These are phyloP conservation scores for Elephas maximus DNA, from an alignment of 2,113 vertebrate species.

Conservation along the genomic window DNA sequence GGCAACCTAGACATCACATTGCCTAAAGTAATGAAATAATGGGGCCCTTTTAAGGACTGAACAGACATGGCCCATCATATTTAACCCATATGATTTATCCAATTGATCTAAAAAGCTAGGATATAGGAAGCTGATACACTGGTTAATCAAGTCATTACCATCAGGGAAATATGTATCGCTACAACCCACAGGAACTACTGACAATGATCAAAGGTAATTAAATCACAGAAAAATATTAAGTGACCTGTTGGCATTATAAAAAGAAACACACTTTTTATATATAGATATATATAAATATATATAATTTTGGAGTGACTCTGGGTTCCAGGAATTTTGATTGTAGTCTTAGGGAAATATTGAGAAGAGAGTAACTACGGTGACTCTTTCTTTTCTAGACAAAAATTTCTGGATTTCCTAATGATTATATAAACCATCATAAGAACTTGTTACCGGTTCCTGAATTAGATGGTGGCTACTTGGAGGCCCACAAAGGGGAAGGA, in stretches of 20 bases:
- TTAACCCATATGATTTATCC: background rate
- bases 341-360: background rate
- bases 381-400: background rate
- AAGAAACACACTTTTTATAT: background rate
- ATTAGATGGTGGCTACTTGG: background rate
- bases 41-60: background rate
- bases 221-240: background rate
- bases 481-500: background rate
- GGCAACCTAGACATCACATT: background rate
- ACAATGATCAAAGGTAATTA: background rate
- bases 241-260: background rate
- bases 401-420: background rate
- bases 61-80: background rate
- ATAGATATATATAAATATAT: background rate
- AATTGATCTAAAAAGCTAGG: slow-evolving; percentile 5
- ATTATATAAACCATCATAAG: background rate
- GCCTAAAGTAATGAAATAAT: slow-evolving; percentile 37
- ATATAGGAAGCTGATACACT: background rate
- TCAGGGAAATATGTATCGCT: slow-evolving; percentile 28
- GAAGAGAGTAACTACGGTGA: background rate
- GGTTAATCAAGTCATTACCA: background rate
- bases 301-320: background rate
- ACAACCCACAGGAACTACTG: background rate
- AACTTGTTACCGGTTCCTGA: background rate
- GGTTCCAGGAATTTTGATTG: background rate